Evolutionary conservation across 2,113 vertebrate genomes (phyloP).

Genomic region (Cryptotis parvus): DNA sequence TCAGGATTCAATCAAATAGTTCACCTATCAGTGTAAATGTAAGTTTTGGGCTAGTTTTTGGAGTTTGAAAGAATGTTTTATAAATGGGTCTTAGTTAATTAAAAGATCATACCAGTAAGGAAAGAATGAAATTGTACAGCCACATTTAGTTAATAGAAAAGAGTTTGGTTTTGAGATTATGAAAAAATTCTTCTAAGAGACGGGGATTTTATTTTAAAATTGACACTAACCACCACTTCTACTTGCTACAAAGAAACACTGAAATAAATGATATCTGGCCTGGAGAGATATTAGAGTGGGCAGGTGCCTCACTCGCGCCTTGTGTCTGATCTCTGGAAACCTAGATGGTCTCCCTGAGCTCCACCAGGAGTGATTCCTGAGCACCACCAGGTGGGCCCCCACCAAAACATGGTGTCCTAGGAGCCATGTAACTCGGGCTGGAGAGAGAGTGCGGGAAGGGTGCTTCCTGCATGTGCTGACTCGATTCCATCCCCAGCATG

Average conservation of each 20-base stretch:
- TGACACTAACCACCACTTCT: neutral
- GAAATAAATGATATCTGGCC: neutral
- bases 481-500: too few species aligned
- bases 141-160: slow-evolving; percentile 6
- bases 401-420: too few species aligned
- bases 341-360: too few species aligned
- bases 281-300: neutral
- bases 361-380: too few species aligned
- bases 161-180: neutral
- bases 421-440: too few species aligned
- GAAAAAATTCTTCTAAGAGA: slow-evolving; percentile 13
- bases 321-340: too few species aligned
- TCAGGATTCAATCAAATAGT: slow-evolving; percentile 11
- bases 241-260: neutral
- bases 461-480: too few species aligned
- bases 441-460: too few species aligned
- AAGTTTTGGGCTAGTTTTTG: neutral
- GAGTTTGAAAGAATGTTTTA: neutral
- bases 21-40: neutral
- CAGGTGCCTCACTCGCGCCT: too few species aligned
- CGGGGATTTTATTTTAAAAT: slow-evolving; percentile 21
- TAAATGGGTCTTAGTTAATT: neutral
- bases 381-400: too few species aligned
- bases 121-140: neutral
- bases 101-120: neutral